Base-by-base conservation (phyloP, 2,888 invertebrate species). In the Incurvaria masculella region DNA sequence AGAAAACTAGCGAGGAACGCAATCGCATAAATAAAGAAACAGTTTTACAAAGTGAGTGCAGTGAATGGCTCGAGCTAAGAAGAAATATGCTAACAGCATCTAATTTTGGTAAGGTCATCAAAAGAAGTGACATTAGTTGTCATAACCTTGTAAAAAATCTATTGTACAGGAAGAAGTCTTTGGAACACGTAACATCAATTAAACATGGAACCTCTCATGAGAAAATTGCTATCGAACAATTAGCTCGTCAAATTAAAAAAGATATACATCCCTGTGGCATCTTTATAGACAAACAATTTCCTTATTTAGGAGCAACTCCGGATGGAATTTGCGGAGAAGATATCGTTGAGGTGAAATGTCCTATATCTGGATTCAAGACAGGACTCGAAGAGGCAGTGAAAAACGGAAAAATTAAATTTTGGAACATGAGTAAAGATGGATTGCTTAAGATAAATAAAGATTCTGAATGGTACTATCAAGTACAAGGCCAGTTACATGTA, bases 171-270 rank as follows among this genome's bases (percentile, higher is more conserved):
- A 39, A 3, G 39, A 19, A 38, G 23, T 23, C 23, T 19, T 20
- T 46, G 18, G 39, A 16, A 10, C n/a, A 26, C n/a, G 46, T 46
- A 3, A 14, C 44, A 16, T 27, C 51, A 16, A 44, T 51, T 14
- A 43, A 46, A 46, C 48, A 51, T 44, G 51, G 51, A 21, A 40
- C n/a, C 23, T 17, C 33, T 23, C 46, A 51, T 47, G 51, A 51
- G 40, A 39, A 21, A 43, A 23, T 19, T 10, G 51, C 51, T 6
- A 23, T 49, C 11, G 17, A 39, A 16, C 48, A 51, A 16, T 23
- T 51, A 14, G 44, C 33, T 17, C 20, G 42, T 20, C 45, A 49
- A 21, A 38, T 33, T 43, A 40, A 39, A 44, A 33, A 27, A 20
- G 17, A n/a, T n/a, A 51, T 49, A 21, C 16, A n/a, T 17, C 38